Evolutionary conservation across 1,140 invertebrate species (phyloP).

Genomic region (Drosophila ficusphila): DNA sequence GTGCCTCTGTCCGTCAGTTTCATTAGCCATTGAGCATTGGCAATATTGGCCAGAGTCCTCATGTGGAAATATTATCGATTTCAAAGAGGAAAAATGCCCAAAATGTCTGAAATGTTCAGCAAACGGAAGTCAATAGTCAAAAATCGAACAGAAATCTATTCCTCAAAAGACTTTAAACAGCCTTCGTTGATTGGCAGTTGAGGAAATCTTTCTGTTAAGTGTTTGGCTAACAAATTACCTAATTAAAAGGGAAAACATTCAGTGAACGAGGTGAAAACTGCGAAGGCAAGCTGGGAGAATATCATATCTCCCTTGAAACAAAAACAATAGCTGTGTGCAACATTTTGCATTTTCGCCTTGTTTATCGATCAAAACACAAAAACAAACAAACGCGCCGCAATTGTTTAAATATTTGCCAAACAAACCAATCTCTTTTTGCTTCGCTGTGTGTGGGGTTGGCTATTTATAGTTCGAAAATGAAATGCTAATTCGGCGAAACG

Average conservation of each 20-base stretch:
- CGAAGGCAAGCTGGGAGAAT: too few relatives aligned
- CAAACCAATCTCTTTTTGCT: conserved; percentile 31
- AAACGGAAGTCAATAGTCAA: conserved; percentile 29
- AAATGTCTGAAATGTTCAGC: background rate
- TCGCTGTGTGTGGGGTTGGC: conserved; percentile 19
- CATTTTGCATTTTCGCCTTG: conserved; percentile 52
- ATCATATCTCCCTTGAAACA: background rate
- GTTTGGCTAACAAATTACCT: too few relatives aligned
- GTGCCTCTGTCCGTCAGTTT: background rate
- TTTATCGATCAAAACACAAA: conserved; percentile 54
- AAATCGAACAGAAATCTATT: conserved; percentile 8
- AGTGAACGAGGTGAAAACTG: too few relatives aligned
- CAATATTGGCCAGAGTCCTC: background rate
- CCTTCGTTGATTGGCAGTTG: background rate
- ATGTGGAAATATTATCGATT: conserved; percentile 16
- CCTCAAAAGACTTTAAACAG: background rate
- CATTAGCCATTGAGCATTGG: background rate
- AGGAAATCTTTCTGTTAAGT: background rate
- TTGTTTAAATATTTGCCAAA: conserved; percentile 55
- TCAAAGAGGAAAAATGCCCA: background rate
- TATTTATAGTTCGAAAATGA: conserved; percentile 29
- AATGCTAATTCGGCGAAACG: conserved; percentile 17
- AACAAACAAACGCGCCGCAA: conserved; percentile 35
- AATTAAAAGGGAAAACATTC: too few relatives aligned
- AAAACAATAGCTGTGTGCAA: conserved; percentile 30